A percentile compares a stretch with the other conserved stretches of the same genome.
Evolutionary conservation across 1,140 invertebrate species (phyloP).

Genomic region (Cotesia vestalis): DNA sequence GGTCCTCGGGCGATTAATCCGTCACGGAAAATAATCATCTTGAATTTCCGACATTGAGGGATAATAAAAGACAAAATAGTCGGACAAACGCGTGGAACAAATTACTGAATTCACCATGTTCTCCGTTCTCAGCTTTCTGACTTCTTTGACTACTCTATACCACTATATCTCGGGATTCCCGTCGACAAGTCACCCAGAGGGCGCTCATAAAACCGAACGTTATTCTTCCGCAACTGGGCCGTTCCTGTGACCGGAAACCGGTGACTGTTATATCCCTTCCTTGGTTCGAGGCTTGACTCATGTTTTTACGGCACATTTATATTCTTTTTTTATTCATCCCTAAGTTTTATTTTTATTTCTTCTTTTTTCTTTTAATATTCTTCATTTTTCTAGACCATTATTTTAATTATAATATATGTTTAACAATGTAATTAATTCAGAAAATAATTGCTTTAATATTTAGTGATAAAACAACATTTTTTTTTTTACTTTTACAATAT

Average conservation of each 20-base stretch:
- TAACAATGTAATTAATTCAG: no score
- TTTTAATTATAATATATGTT: no score
- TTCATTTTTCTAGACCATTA: background rate
- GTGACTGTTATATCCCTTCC: conserved; percentile 6
- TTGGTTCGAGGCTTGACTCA: background rate
- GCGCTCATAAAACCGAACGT: conserved; percentile 9
- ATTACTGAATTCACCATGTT: background rate
- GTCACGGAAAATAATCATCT: conserved; percentile 16
- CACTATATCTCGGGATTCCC: no score
- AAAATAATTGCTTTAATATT: no score
- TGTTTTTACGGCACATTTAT: background rate
- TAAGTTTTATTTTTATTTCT: background rate
- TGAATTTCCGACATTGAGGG: conserved; percentile 14
- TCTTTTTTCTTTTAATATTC: background rate
- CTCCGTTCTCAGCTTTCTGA: no score
- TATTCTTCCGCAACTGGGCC: conserved; percentile 12
- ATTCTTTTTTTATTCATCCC: background rate
- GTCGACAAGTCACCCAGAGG: conserved; percentile 2
- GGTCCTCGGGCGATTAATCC: conserved; percentile 17
- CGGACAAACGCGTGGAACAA: background rate
- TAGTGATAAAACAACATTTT: no score
- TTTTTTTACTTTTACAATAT: no score
- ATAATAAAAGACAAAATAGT: background rate
- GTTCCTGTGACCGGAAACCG: conserved; percentile 12
- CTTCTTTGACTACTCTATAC: no score